phyloP scores from a whole-genome alignment of 2,888 invertebrate genomes.

The Catocala sponsa region DNA sequence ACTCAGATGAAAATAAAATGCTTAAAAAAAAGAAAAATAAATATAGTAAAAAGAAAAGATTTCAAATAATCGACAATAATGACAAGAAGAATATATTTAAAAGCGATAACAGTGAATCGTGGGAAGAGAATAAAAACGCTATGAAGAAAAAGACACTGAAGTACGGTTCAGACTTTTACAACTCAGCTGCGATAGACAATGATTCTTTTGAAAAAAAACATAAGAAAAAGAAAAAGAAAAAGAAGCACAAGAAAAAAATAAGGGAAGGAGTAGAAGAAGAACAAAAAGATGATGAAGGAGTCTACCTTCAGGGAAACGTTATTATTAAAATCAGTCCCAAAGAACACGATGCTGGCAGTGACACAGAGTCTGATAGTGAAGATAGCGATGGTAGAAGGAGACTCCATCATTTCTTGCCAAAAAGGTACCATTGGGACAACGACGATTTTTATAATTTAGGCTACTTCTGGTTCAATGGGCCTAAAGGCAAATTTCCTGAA shows the following conservation, averaged over 20 bases:
- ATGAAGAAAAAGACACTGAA: too few species aligned
- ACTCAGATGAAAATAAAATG: neutral
- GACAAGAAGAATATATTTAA: too few species aligned
- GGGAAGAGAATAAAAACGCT: too few species aligned
- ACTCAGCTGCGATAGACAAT: too few species aligned
- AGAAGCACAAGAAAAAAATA: neutral
- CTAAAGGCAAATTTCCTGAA: slow-evolving; percentile 50
- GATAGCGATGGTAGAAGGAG: slow-evolving; percentile 45
- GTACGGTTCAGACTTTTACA: too few species aligned
- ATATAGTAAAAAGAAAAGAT: too few species aligned
- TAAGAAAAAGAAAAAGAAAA: neutral
- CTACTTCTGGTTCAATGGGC: slow-evolving; percentile 71
- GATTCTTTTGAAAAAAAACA: neutral
- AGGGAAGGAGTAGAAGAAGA: neutral
- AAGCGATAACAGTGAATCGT: too few species aligned
- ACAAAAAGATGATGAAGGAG: neutral
- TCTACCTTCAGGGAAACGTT: slow-evolving; percentile 13
- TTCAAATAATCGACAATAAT: too few species aligned
- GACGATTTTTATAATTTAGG: slow-evolving; percentile 62
- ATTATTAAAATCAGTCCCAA: neutral
- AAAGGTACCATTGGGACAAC: slow-evolving; percentile 65
- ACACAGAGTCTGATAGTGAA: neutral
- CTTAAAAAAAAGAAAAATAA: neutral
- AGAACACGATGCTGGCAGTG: too few species aligned
- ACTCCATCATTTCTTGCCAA: slow-evolving; percentile 67